phyloP scores from a whole-genome alignment of 2,888 invertebrate genomes.

The Athalia rosae region DNA sequence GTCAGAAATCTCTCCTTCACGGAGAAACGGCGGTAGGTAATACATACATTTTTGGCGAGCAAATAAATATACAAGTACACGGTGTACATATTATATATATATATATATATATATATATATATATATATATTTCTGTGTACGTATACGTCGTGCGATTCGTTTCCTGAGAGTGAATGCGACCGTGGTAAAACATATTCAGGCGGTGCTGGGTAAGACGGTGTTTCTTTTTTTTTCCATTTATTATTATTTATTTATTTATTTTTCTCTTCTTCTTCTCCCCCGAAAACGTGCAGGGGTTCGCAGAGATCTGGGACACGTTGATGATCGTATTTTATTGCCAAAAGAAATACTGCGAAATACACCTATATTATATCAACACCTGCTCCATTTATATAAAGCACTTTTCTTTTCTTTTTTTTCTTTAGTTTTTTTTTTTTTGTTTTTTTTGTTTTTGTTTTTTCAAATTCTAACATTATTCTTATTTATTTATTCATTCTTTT shows the following conservation, averaged over 20 bases:
- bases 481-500: too few relatives aligned
- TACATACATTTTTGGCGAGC: background rate
- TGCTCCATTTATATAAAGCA: too few relatives aligned
- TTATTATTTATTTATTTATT: too few relatives aligned
- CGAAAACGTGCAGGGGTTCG: background rate
- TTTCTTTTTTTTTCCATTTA: background rate
- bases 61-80: background rate
- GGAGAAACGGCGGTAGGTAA: background rate
- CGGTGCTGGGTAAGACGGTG: background rate
- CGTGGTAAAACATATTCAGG: constrained; percentile 20
- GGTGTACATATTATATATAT: background rate
- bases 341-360: constrained; percentile 24
- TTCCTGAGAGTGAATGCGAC: constrained; percentile 20
- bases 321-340: constrained; percentile 23
- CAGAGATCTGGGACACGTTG: constrained; percentile 5
- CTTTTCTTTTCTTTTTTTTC: too few relatives aligned
- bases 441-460: too few relatives aligned
- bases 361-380: background rate
- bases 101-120: background rate
- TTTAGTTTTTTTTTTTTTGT: too few relatives aligned
- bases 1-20: constrained; percentile 36
- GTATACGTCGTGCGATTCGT: constrained; percentile 31
- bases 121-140: background rate
- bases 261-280: background rate
- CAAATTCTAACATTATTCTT: too few relatives aligned